Conservation (phyloP, 2,888 invertebrate species). For the Anaspis maculata region DNA sequence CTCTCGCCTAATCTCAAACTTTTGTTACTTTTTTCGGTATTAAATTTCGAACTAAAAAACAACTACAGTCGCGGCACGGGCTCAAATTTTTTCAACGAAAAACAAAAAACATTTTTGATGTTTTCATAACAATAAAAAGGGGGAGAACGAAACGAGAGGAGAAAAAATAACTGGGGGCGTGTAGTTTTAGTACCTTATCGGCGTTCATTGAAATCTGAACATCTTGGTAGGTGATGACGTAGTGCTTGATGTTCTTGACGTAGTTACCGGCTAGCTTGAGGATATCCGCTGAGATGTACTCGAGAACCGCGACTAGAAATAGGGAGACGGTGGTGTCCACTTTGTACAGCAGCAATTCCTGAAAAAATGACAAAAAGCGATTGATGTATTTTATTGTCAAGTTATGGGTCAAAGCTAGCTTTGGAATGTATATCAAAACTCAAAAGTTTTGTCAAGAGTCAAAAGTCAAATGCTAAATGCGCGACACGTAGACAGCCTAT, state of each 20-base stretch:
- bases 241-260: conserved; percentile 91
- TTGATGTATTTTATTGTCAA: neutral
- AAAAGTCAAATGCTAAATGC: no score
- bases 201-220: conserved; percentile 97
- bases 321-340: conserved; percentile 80
- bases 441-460: no score
- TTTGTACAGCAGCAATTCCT: conserved; percentile 83
- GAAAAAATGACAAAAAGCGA: conserved; percentile 19
- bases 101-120: no score
- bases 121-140: no score
- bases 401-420: no score
- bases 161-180: no score
- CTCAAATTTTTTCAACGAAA: no score
- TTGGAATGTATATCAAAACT: no score
- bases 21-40: neutral
- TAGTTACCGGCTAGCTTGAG: conserved; percentile 94
- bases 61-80: no score
- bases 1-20: neutral
- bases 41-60: neutral
- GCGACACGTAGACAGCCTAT: no score
- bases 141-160: no score
- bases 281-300: conserved; percentile 93
- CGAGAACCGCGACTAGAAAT: conserved; percentile 87
- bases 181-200: conserved; percentile 67
- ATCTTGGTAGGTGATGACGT: conserved; percentile 86